phyloP scores from a whole-genome alignment of 2,888 invertebrate genomes.

The Idaea biselata region DNA sequence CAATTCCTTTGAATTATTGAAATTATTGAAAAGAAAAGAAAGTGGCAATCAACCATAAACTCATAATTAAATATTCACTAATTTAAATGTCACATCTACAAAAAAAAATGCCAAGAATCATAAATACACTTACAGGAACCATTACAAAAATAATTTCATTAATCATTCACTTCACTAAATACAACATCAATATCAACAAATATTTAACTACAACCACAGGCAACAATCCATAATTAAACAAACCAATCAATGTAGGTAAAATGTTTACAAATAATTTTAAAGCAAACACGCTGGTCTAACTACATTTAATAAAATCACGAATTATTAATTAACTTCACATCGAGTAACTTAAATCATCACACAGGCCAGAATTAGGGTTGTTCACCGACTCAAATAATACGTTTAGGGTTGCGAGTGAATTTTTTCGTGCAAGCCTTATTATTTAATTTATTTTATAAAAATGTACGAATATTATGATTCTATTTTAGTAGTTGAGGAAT shows the following conservation, averaged over 20 bases:
- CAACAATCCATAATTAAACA: background rate
- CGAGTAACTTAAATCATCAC: background rate
- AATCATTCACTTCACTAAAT: background rate
- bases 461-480: background rate
- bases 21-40: background rate
- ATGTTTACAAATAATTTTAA: background rate
- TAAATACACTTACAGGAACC: background rate
- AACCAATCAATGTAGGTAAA: background rate
- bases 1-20: background rate
- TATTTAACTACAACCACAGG: background rate
- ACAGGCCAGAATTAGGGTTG: background rate
- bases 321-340: background rate
- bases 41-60: background rate
- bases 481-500: too few species aligned
- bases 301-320: background rate
- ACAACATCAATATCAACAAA: constrained; percentile 1
- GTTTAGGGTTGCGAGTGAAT: background rate
- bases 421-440: background rate
- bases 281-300: background rate
- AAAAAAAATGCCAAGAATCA: background rate
- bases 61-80: background rate
- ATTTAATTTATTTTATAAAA: background rate
- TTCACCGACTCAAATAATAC: background rate
- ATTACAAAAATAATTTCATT: background rate
- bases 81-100: background rate